A percentile compares a stretch with the other conserved stretches of the same genome.
These are phyloP conservation scores for Onthophagus sagittarius DNA, from an alignment of 2,888 invertebrate species.

Conservation along the genomic window DNA sequence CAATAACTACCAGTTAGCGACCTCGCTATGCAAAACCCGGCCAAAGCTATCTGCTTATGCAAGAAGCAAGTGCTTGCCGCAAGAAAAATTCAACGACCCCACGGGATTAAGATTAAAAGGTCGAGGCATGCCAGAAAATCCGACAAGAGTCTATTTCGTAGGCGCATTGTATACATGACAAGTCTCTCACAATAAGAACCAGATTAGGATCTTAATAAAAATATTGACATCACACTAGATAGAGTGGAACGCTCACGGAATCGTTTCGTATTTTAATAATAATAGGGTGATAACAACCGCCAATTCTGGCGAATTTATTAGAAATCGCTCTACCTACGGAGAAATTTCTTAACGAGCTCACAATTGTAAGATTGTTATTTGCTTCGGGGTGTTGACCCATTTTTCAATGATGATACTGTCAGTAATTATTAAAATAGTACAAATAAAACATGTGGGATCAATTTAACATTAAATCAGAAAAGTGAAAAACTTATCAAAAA, in stretches of 20 bases:
- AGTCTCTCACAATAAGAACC: slow-evolving; percentile 4
- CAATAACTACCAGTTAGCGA: not conserved
- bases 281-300: not conserved
- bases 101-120: not conserved
- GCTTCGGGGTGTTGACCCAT: not conserved
- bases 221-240: not conserved
- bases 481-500: too few relatives aligned
- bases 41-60: not conserved
- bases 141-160: not conserved
- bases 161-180: not conserved
- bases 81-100: not conserved
- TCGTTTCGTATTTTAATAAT: not conserved
- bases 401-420: not conserved
- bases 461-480: too few relatives aligned
- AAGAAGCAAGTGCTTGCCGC: not conserved
- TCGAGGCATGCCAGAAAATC: not conserved
- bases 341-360: not conserved
- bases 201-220: slow-evolving; percentile 3
- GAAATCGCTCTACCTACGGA: not conserved
- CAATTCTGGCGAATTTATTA: not conserved
- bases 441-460: too few relatives aligned
- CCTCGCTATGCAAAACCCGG: not conserved
- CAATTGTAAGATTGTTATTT: not conserved
- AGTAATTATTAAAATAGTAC: not conserved
- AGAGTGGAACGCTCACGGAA: not conserved